Evolutionary conservation across 2,888 invertebrate species (phyloP), one percentile per base, ranked within the genome.

Genomic region (Cephus spinipes): DNA sequence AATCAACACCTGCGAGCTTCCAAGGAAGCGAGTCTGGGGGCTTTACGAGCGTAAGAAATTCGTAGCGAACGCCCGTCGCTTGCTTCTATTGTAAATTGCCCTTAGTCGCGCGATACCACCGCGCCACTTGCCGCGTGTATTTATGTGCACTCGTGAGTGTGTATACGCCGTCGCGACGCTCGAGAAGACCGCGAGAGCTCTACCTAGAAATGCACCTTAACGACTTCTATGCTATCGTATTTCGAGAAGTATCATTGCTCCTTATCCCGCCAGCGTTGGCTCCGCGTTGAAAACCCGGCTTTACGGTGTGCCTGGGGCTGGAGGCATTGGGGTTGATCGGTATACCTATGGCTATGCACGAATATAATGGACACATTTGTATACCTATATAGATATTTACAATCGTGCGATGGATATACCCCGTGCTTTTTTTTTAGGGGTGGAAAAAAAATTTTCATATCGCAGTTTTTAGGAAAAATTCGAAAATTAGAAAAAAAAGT

Each of bases 1-100:
- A 79, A 73, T 73, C 75, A 76, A 73, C 76, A 78, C 78, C 78
- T 78, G 76, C 71, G 71, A 71, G 71, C 71, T 71, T 71, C 71
- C 71, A 71, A 33, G 71, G 71, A 71, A 71, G 71, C 71, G 71
- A 23, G 15, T 34, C 15, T 4, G 69, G 33, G n/a, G 12, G 71
- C 32, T 71, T 71, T 71, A 71, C 71, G 71, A 71, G 32, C 71
- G 71, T 71, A 71, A 71, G 71, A 71, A 71, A 71, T 71, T 71
- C 71, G 71, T 71, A 31, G 31, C 71, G 71, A 71, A 71, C 71
- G 71, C 32, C 32, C 71, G 71, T 71, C 32, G 71, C 71, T 71
- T 23, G 55, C 55, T 55, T 33, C 32, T 6, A 71, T 71, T 71
- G 71, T 71, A 71, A 71, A 71, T 71, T 33, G 71, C 31, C 32